Evolutionary conservation across 1,140 invertebrate species (phyloP).

Genomic region (Tetraneura akinire): DNA sequence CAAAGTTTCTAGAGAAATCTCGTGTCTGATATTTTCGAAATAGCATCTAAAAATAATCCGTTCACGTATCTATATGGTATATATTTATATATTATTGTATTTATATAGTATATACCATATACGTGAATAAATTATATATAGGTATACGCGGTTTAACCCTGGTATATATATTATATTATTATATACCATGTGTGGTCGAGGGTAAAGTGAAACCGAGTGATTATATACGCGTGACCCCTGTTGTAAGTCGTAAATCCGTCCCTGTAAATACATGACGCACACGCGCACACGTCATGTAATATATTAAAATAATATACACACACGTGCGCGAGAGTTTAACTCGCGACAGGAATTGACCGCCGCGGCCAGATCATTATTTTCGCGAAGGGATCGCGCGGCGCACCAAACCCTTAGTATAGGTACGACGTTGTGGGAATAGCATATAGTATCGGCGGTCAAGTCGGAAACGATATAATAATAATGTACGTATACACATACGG

Average conservation of each 20-base stretch:
- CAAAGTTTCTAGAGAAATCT: too few species aligned
- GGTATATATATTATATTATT: too few species aligned
- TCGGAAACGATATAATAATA: neutral
- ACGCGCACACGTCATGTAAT: neutral
- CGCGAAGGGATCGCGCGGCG: conserved; percentile 15
- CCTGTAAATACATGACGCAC: neutral
- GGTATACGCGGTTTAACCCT: too few species aligned
- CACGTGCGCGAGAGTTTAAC: neutral
- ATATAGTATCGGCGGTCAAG: neutral
- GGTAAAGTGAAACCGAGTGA: conserved; percentile 12
- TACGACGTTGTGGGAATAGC: neutral
- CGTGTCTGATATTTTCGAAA: conserved; percentile 8
- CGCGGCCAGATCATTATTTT: conserved; percentile 46
- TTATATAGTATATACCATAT: too few species aligned
- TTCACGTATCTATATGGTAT: too few species aligned
- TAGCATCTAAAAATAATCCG: neutral
- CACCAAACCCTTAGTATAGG: neutral
- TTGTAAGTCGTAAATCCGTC: conserved; percentile 45
- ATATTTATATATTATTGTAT: too few species aligned
- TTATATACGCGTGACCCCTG: neutral
- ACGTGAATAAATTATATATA: too few species aligned
- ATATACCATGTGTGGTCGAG: neutral
- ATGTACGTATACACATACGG: neutral
- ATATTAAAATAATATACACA: neutral
- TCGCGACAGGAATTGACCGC: conserved; percentile 24